phyloP scores from a whole-genome alignment of 2,888 invertebrate genomes.

The Perithous albicinctus region DNA sequence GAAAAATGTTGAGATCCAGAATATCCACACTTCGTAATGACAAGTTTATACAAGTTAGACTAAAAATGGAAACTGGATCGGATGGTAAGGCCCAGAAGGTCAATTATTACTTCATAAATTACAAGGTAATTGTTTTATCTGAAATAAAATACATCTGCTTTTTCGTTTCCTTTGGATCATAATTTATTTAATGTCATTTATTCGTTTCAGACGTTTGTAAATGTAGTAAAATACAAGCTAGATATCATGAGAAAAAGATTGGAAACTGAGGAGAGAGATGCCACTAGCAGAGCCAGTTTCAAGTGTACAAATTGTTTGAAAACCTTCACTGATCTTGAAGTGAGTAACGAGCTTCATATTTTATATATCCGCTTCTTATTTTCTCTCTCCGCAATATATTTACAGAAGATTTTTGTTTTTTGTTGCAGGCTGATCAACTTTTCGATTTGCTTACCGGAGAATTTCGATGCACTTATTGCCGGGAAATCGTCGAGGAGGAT shows the following conservation, averaged over 20 bases:
- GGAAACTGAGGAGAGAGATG: constrained; percentile 97
- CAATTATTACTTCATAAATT: constrained; percentile 99
- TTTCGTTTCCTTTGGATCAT: constrained; percentile 3
- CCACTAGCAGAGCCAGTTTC: constrained; percentile 97
- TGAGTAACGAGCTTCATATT: constrained; percentile 79
- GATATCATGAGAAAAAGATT: constrained; percentile 98
- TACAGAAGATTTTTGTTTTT: constrained; percentile 48
- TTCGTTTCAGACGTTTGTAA: constrained; percentile 91
- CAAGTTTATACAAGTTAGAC: constrained; percentile 96
- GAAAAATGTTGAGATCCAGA: constrained; percentile 95
- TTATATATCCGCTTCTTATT: neutral
- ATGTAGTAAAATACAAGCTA: constrained; percentile 98
- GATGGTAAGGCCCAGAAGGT: constrained; percentile 98
- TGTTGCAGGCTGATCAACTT: constrained; percentile 95
- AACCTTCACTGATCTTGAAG: constrained; percentile 98
- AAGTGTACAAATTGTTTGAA: constrained; percentile 96
- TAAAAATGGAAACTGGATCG: constrained; percentile 97
- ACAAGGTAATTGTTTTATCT: constrained; percentile 87
- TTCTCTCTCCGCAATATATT: neutral
- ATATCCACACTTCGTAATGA: constrained; percentile 95
- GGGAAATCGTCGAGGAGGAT: constrained; percentile 96
- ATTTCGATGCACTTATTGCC: constrained; percentile 96
- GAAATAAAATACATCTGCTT: neutral
- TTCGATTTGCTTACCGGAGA: constrained; percentile 94
- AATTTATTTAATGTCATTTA: neutral